These are phyloP conservation scores for Steinernema khuongi DNA, from an alignment of 1,140 invertebrate species.

Conservation along the genomic window DNA sequence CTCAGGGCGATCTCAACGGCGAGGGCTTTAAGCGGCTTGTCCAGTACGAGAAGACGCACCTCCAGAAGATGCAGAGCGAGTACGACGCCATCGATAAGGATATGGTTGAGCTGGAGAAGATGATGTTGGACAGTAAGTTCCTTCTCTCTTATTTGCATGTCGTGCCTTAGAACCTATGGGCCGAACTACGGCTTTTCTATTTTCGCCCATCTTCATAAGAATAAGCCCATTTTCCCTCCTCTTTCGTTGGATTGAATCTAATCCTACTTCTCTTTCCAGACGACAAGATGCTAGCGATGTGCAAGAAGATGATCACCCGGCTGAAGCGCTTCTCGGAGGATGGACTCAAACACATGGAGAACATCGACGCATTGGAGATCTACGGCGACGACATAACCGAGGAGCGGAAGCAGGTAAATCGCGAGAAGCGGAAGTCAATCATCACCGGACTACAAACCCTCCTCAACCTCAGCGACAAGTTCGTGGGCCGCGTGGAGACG, in stretches of 20 bases:
- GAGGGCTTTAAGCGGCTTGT: conserved; percentile 29
- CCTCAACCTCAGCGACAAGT: conserved; percentile 28
- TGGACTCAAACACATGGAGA: conserved; percentile 28
- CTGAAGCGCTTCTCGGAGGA: conserved; percentile 25
- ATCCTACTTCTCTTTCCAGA: conserved; percentile 21
- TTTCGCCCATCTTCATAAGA: no score
- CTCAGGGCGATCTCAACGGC: conserved; percentile 20
- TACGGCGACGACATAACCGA: conserved; percentile 26
- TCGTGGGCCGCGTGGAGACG: conserved; percentile 25
- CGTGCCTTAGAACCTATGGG: no score
- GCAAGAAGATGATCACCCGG: conserved; percentile 27
- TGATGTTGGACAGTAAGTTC: conserved; percentile 27
- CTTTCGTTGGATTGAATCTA: conserved; percentile 7
- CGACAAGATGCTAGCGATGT: conserved; percentile 27
- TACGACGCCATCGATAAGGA: conserved; percentile 22
- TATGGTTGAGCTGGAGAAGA: conserved; percentile 29
- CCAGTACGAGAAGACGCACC: conserved; percentile 30
- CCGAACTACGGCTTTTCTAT: no score
- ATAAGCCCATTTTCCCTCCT: background rate
- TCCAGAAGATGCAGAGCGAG: conserved; percentile 24
- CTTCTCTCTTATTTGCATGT: background rate
- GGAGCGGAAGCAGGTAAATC: conserved; percentile 25
- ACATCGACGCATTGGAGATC: conserved; percentile 32
- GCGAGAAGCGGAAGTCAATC: conserved; percentile 31
- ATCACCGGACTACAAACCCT: conserved; percentile 31